phyloP scores from a whole-genome alignment of 1,140 invertebrate species.

The Sipha flava region DNA sequence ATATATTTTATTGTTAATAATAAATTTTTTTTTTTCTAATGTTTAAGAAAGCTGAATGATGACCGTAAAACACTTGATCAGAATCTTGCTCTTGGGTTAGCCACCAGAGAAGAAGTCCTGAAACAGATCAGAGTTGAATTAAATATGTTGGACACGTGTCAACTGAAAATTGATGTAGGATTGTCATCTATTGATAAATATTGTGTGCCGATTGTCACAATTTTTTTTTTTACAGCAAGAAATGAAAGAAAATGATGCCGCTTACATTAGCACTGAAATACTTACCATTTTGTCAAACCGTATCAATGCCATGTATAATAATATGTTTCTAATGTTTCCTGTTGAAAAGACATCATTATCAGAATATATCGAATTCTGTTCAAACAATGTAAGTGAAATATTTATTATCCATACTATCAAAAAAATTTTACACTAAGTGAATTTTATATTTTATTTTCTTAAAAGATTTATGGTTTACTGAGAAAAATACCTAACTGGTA shows the following conservation, averaged over 20 bases:
- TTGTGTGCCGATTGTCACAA: too few species aligned
- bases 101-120: background rate
- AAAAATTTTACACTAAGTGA: background rate
- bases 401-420: background rate
- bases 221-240: slow-evolving; percentile 17
- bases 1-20: too few species aligned
- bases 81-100: background rate
- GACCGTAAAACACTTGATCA: background rate
- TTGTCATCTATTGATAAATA: background rate
- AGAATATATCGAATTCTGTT: slow-evolving; percentile 19
- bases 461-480: too few species aligned
- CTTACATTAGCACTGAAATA: background rate
- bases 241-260: background rate
- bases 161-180: slow-evolving; percentile 14
- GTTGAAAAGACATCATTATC: background rate
- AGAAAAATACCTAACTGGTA: too few species aligned
- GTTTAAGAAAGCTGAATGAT: background rate
- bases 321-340: slow-evolving; percentile 1
- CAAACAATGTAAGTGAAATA: slow-evolving; percentile 14
- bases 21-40: too few species aligned
- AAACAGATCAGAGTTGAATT: slow-evolving; percentile 6
- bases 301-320: slow-evolving; percentile 10
- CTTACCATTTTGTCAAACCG: slow-evolving; percentile 10
- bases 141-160: background rate
- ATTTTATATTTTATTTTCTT: too few species aligned